These are phyloP conservation scores for Blastomussa wellsi DNA, from an alignment of 92 coral and sea anemone genomes.

Conservation along the genomic window DNA sequence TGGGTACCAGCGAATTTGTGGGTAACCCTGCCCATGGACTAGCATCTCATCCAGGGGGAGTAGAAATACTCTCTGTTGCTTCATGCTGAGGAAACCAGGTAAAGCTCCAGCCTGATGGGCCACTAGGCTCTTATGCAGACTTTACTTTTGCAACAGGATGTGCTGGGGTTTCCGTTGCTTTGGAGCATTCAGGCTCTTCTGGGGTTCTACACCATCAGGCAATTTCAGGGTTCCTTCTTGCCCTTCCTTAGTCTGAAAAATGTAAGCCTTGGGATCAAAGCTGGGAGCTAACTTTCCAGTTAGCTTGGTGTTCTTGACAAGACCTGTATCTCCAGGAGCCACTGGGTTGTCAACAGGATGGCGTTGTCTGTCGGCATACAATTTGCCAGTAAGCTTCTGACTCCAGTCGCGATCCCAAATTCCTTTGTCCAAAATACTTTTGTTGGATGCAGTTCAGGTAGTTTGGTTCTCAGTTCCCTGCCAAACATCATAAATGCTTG, in stretches of 20 bases:
- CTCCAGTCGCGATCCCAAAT: slow-evolving; percentile 51
- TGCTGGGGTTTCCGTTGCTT: background rate
- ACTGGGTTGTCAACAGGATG: slow-evolving; percentile 37
- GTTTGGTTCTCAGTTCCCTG: slow-evolving; percentile 47
- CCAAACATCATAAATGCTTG: slow-evolving; percentile 58
- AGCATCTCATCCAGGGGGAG: too few species aligned
- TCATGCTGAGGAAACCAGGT: too few species aligned
- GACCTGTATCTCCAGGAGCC: slow-evolving; percentile 44
- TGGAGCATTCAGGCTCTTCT: slow-evolving; percentile 16
- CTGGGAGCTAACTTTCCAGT: slow-evolving; percentile 52
- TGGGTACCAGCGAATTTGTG: too few species aligned
- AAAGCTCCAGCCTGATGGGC: too few species aligned
- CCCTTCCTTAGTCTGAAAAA: slow-evolving; percentile 29
- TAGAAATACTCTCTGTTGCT: too few species aligned
- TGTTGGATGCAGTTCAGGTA: slow-evolving; percentile 45
- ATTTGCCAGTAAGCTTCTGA: slow-evolving; percentile 46
- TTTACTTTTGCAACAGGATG: too few species aligned
- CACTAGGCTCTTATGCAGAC: too few species aligned
- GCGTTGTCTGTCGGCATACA: slow-evolving; percentile 43
- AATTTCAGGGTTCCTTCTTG: slow-evolving; percentile 37
- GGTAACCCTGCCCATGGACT: too few species aligned
- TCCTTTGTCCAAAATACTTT: slow-evolving; percentile 46
- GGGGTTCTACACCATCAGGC: slow-evolving; percentile 25
- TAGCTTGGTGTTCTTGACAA: slow-evolving; percentile 48
- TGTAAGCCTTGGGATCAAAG: slow-evolving; percentile 42